Evolutionary conservation across 2,888 invertebrate species (phyloP).

Genomic region (Epistrophella euchroma): DNA sequence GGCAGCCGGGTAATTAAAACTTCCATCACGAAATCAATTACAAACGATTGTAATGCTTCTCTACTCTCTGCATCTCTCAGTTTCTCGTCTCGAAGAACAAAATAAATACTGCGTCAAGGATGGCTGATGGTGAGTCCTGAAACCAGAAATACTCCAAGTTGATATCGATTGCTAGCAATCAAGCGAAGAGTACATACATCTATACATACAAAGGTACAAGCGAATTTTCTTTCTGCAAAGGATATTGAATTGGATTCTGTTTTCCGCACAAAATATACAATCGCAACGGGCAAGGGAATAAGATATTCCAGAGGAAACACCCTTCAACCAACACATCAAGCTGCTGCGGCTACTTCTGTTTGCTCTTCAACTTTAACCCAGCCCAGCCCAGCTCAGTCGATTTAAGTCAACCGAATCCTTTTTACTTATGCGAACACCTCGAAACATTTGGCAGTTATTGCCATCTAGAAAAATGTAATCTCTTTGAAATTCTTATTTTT

Average conservation of each 20-base stretch:
- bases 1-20: constrained; percentile 71
- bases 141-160: constrained; percentile 53
- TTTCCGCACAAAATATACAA: constrained; percentile 19
- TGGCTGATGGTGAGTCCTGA: constrained; percentile 36
- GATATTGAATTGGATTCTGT: constrained; percentile 51
- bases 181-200: constrained; percentile 27
- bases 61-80: constrained; percentile 37
- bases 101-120: constrained; percentile 70
- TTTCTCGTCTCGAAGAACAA: constrained; percentile 65
- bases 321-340: constrained; percentile 59
- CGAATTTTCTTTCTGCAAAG: constrained; percentile 54
- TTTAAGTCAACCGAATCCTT: constrained; percentile 56
- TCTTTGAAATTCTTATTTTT: constrained; percentile 42
- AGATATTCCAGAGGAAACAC: constrained; percentile 26
- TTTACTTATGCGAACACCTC: constrained; percentile 51
- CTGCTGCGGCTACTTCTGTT: constrained; percentile 17
- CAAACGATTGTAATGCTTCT: constrained; percentile 69
- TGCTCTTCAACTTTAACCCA: background rate
- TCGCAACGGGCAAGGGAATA: background rate
- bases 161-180: constrained; percentile 73
- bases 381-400: background rate
- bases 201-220: background rate
- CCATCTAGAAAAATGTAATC: constrained; percentile 61
- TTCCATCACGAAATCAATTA: constrained; percentile 76
- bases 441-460: constrained; percentile 74